Conservation (phyloP, 2,888 invertebrate genomes). For the Cryptops parisi region DNA sequence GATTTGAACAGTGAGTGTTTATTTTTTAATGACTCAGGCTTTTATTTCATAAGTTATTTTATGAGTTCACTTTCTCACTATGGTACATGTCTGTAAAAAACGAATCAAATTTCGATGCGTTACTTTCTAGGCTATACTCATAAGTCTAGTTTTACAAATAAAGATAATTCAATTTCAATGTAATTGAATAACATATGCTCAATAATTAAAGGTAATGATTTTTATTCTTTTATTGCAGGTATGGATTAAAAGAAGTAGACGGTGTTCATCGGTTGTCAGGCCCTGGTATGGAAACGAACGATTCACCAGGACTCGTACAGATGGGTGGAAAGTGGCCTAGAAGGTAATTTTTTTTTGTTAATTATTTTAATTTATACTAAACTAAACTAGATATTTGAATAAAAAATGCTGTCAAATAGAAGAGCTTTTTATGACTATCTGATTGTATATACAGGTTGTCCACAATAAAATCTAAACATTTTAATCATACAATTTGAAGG, state of each 20-base stretch:
- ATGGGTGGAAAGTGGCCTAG: conserved; percentile 32
- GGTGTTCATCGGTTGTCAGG: conserved; percentile 28
- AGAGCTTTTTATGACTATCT: neutral
- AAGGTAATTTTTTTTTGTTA: conserved; percentile 23
- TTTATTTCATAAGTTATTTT: too few species aligned
- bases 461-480: too few species aligned
- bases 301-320: conserved; percentile 29
- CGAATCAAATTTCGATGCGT: too few species aligned
- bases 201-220: neutral
- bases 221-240: conserved; percentile 22
- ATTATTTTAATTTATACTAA: neutral
- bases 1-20: conserved; percentile 13
- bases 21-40: too few species aligned
- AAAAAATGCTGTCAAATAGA: too few species aligned
- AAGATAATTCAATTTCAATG: neutral
- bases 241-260: conserved; percentile 30
- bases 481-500: too few species aligned
- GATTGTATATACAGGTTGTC: too few species aligned
- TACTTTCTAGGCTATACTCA: too few species aligned
- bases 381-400: neutral
- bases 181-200: neutral
- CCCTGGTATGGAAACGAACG: conserved; percentile 27
- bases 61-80: too few species aligned
- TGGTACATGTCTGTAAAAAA: too few species aligned
- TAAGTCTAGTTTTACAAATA: too few species aligned